phyloP scores from a whole-genome alignment of 2,888 invertebrate species.

The Clusia tigrina region DNA sequence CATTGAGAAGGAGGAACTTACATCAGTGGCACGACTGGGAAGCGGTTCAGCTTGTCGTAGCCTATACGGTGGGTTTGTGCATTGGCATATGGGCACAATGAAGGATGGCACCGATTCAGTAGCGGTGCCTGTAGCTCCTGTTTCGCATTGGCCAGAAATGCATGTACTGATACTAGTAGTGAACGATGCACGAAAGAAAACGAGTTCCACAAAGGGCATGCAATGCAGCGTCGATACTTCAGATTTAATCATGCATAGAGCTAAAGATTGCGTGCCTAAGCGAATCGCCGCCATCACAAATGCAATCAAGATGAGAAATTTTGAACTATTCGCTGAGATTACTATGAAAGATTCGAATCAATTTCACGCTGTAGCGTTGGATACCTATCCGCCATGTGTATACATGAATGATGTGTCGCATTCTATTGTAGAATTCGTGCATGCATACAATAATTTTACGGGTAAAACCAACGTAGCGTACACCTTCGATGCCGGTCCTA shows the following conservation, averaged over 20 bases:
- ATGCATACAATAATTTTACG: conserved; percentile 78
- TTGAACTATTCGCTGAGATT: conserved; percentile 85
- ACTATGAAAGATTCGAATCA: conserved; percentile 99
- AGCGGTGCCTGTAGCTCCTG: conserved; percentile 76
- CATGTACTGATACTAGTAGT: conserved; percentile 89
- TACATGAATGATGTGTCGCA: conserved; percentile 93
- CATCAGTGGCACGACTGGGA: conserved; percentile 80
- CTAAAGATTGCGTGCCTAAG: conserved; percentile 76
- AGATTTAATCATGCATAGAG: conserved; percentile 78
- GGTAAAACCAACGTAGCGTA: conserved; percentile 83
- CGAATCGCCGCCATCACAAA: conserved; percentile 68
- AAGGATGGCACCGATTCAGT: conserved; percentile 78
- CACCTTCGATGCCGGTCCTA: conserved; percentile 98
- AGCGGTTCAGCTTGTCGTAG: conserved; percentile 98
- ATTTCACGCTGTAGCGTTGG: conserved; percentile 92
- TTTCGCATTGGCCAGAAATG: conserved; percentile 89
- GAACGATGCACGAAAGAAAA: conserved; percentile 81
- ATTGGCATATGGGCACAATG: conserved; percentile 81
- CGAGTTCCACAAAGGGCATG: conserved; percentile 92
- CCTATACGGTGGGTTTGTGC: conserved; percentile 92
- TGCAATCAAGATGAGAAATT: conserved; percentile 73
- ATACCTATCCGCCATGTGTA: conserved; percentile 91
- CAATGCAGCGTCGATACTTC: conserved; percentile 81
- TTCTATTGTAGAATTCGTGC: conserved; percentile 79
- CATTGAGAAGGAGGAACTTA: conserved; percentile 78